Evolutionary conservation across 2,888 invertebrate genomes (phyloP).

Genomic region (Julus scandinavius): DNA sequence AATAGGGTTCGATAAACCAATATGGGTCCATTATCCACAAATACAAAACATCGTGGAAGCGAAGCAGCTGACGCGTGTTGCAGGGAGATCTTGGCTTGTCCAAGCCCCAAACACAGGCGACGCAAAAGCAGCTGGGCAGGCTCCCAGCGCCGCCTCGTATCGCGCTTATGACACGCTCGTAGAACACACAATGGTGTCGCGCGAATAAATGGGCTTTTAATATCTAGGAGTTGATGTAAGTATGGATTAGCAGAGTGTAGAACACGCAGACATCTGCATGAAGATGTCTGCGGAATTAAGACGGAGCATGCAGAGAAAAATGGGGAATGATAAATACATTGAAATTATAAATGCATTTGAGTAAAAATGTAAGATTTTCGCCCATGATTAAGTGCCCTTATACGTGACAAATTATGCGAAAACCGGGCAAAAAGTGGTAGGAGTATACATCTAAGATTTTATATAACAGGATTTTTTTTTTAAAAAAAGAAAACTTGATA

Average conservation of each 20-base stretch:
- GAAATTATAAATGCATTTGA: conserved; percentile 43
- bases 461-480: background rate
- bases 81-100: conserved; percentile 2
- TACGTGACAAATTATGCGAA: background rate
- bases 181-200: background rate
- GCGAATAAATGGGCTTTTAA: conserved; percentile 44
- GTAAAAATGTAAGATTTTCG: background rate
- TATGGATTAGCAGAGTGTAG: conserved; percentile 6
- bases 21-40: conserved; percentile 41
- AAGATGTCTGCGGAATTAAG: conserved; percentile 38
- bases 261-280: conserved; percentile 39
- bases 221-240: conserved; percentile 36
- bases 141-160: conserved; percentile 32
- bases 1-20: conserved; percentile 44
- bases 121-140: background rate
- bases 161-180: too few species aligned
- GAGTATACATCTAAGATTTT: background rate
- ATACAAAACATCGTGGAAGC: conserved; percentile 41
- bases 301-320: background rate
- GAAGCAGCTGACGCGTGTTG: background rate
- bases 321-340: background rate
- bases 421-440: background rate
- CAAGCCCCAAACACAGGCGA: background rate
- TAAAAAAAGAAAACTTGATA: background rate
- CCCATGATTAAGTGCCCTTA: background rate